Base-by-base conservation (phyloP, 2,113 vertebrate species). In the Pandion haliaetus region DNA sequence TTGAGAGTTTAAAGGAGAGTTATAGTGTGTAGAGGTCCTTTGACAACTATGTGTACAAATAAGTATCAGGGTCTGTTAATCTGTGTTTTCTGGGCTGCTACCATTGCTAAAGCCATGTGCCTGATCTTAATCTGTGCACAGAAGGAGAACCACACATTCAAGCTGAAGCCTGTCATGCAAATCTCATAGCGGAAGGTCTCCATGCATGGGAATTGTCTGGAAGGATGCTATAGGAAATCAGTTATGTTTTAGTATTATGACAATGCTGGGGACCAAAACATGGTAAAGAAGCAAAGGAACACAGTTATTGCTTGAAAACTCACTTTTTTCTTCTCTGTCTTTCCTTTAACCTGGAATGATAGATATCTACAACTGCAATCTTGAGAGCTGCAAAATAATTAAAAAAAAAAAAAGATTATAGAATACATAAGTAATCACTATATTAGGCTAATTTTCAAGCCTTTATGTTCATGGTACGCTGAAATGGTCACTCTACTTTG, bases 281-380 rank as follows among this genome's bases (percentile, higher is more conserved):
- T 14, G 10, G 44, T 40, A 54, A 77, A 18, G 58, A 47, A 92
- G 80, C 80, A 62, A 38, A 77, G 29, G 79, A 91, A 81, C 45
- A 61, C 38, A 29, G 32, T 12, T 59, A 38, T 19, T 77, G 57
- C 58, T 86, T 72, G 67, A 67, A 57, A 91, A 99, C 99, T 98
- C 98, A 99, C 99, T 99, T 99, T 98, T 99, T 99, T 91, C 99
- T 98, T 77, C 99, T 98, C 86, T 99, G 99, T 92, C 99, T 98
- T 87, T 99, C 99, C 95, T 99, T 99, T 98, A 99, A 96, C 95
- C 99, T 98, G 93, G 99, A 99, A 87, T 99, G 99, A 97, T 99
- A 99, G 88, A 99, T 99, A 95, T 99, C 99, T 79, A 99, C 99
- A 54, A 99, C 99, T 28, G 99, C 98, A 91, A 99, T 99, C 98